phyloP scores from a whole-genome alignment of 1,140 invertebrate genomes.

The Trachelipus rathkii region DNA sequence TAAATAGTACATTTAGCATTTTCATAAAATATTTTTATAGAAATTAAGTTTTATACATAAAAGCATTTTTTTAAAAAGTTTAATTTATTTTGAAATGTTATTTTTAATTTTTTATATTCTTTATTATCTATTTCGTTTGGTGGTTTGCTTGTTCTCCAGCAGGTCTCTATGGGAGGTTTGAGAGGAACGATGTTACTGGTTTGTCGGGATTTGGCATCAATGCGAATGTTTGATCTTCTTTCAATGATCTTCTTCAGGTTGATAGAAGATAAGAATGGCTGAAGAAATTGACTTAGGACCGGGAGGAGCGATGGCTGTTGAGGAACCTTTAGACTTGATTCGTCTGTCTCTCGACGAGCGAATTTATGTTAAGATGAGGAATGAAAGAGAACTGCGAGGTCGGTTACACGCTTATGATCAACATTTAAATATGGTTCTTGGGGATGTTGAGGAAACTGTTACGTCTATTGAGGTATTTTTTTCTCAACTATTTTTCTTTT shows the following conservation, averaged over 20 bases:
- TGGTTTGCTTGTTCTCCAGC: too few species aligned
- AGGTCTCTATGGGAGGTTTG: too few species aligned
- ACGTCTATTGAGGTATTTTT: conserved; percentile 39
- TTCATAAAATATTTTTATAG: too few species aligned
- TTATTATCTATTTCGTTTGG: too few species aligned
- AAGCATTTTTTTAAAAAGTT: too few species aligned
- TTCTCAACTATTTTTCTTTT: not conserved
- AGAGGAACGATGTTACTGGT: too few species aligned
- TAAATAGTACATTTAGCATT: too few species aligned
- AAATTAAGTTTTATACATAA: too few species aligned
- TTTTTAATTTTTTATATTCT: too few species aligned
- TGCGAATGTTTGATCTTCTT: too few species aligned
- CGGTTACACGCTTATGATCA: conserved; percentile 96
- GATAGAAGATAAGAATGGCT: conserved; percentile 29
- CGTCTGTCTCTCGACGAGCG: conserved; percentile 92
- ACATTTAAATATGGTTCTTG: conserved; percentile 97
- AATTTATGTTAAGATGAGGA: conserved; percentile 98
- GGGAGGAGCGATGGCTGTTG: conserved; percentile 60
- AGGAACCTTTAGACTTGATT: conserved; percentile 95
- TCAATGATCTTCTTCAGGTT: not conserved
- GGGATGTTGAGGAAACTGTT: conserved; percentile 69
- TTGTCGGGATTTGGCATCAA: too few species aligned
- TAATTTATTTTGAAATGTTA: too few species aligned
- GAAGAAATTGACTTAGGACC: conserved; percentile 36
- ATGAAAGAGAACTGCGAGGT: conserved; percentile 90